Base-by-base conservation (phyloP, 2,113 vertebrate species). In the Ginglymostoma cirratum region DNA sequence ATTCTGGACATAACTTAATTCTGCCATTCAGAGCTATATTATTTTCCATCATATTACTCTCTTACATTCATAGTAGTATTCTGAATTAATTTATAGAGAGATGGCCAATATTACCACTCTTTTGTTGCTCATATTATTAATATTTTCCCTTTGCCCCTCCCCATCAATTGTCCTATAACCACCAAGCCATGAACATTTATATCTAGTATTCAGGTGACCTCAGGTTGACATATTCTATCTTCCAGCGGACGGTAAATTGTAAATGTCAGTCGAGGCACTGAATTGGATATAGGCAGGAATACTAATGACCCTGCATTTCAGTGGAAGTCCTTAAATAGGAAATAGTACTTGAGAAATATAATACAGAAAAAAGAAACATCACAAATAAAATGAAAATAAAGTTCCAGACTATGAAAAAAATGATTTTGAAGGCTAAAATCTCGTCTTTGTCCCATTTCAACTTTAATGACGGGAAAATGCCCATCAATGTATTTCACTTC, bases 311-410 rank as follows among this genome's bases (percentile, higher is more conserved):
- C 45, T 94, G 27, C 52, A 55, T 61, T 38, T 61, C 55, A 42
- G 89, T 19, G 87, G 87, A 23, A 23, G 19, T 7, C 85, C 23
- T 94, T 70, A 30, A 72, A 95, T 23, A 70, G 66, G 42, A 94
- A 94, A 72, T 66, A 66, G 55, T 27, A 48, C 42, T 30, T 17
- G 94, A 48, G 15, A 76, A 72, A 95, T 30, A 94, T 70, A 1
- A 42, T 69, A 17, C 2, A 55, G 45, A 72, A 14, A 52, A 76
- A 72, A 72, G 24, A 67, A 72, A 52, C 94, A 95, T 5, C 66
- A 70, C n/a, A 61, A 94, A 67, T 69, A 67, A 42, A n/a, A 42
- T 94, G 90, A 65, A 70, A 94, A 94, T 94, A 48, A 70, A 90
- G 52, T n/a, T 90, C 48, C 30, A 65, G 55, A 34, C 61, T 55